Conservation (phyloP, 1,140 invertebrate genomes). For the Yoshiicerus persimilis region DNA sequence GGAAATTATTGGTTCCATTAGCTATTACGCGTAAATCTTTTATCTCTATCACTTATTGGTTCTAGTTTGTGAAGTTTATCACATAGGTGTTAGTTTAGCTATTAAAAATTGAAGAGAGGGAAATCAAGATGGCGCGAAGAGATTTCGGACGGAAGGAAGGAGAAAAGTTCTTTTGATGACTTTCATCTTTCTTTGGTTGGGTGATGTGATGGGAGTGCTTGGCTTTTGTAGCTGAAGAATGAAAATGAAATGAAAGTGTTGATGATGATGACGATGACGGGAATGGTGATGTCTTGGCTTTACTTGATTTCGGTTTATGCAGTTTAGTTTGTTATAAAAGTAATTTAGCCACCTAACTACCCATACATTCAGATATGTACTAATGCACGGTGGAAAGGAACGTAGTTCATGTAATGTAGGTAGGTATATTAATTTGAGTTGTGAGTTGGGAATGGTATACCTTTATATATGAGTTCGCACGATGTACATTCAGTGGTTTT, state of each 20-base stretch:
- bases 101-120: neutral
- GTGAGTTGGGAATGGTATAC: neutral
- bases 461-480: no score
- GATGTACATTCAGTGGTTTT: neutral
- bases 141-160: neutral
- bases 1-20: no score
- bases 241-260: conserved; percentile 18
- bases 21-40: no score
- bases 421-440: neutral
- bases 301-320: neutral
- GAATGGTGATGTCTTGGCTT: neutral
- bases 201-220: neutral
- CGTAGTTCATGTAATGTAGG: neutral
- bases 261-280: neutral
- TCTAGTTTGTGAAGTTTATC: neutral
- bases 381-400: neutral
- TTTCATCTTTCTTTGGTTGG: neutral
- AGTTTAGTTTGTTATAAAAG: neutral
- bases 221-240: neutral
- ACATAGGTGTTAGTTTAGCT: neutral
- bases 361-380: neutral
- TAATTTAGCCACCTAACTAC: neutral
- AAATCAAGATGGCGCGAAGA: conserved; percentile 3
- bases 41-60: no score
- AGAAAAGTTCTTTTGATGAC: conserved; percentile 13